These are phyloP conservation scores for Canis aureus DNA, from an alignment of 2,113 vertebrate species.

Conservation along the genomic window DNA sequence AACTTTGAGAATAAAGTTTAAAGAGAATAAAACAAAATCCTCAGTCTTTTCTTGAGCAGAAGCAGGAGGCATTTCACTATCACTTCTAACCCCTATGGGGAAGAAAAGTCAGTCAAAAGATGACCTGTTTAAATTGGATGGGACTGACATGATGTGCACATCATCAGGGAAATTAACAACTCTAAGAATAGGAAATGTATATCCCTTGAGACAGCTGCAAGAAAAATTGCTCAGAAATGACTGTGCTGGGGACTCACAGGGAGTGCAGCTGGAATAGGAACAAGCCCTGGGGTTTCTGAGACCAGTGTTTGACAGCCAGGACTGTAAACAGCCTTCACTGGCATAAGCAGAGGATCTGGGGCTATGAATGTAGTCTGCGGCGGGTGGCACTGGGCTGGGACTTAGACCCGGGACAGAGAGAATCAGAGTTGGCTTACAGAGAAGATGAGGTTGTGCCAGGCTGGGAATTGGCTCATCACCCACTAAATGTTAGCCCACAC, in stretches of 20 bases:
- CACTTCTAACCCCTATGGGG: background rate
- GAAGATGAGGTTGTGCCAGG: background rate
- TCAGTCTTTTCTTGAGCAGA: constrained; percentile 15
- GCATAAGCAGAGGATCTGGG: background rate
- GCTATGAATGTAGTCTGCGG: background rate
- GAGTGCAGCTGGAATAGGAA: background rate
- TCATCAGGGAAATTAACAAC: constrained; percentile 52
- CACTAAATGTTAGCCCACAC: background rate
- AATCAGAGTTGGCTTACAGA: background rate
- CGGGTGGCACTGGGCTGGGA: background rate
- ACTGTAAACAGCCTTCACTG: background rate
- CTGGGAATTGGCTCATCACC: background rate
- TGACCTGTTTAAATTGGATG: constrained; percentile 32
- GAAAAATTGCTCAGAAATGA: constrained; percentile 35
- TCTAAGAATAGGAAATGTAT: background rate
- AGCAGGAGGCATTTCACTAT: background rate
- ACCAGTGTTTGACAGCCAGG: background rate
- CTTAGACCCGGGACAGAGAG: background rate
- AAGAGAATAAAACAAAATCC: background rate
- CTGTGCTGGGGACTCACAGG: background rate
- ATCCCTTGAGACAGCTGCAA: constrained; percentile 36
- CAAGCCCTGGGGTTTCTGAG: background rate
- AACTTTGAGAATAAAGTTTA: background rate
- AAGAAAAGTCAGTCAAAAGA: background rate
- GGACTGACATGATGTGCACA: constrained; percentile 15